Base-by-base conservation (phyloP, 2,888 invertebrate species). In the Drosophila lutescens region DNA sequence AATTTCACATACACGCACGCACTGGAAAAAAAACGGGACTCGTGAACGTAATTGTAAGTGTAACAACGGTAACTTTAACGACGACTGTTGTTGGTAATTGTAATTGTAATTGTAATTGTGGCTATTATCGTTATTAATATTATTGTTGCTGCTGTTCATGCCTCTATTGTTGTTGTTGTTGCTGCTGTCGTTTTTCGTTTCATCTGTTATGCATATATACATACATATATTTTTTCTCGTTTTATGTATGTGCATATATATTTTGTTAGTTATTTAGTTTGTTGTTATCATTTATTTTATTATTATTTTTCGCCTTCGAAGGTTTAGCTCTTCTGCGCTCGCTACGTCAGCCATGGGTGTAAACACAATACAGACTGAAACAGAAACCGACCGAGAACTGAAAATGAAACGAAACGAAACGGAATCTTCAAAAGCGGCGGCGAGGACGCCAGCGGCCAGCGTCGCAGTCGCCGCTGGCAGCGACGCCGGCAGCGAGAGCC, bases 311-410 rank as follows among this genome's bases (percentile, higher is more conserved):
- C 60, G 56, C 46, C 53, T 68, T 51, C 30, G 67, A 61, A 53
- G 74, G 72, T 75, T 65, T 61, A 65, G 69, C 55, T 73, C 50
- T 71, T 79, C 73, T 74, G 79, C 81, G 86, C 82, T 83, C 76
- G 81, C 80, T 79, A 90, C 91, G 90, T 90, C 91, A 89, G 83
- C 81, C 90, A 83, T 82, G 86, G 89, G 90, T 89, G 90, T 90
- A 89, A 90, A 90, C 89, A 90, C 90, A 89, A 90, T 90, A 90
- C 86, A 89, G 88, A 91, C 91, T 90, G 86, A 89, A 83, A 75
- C 82, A 46, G 46, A 46, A 46, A 46, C 49, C 34, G 34, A 46
- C 47, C 30, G 47, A 47, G 47, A 56, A 56, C 46, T 56, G 26
- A 38, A 57, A 56, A 38, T 70, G 77, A 78, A 77, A 51, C 57